Evolutionary conservation across 1,140 invertebrate species (phyloP), one percentile per base, ranked within the genome.

Genomic region (Trypoxylus dichotomus): DNA sequence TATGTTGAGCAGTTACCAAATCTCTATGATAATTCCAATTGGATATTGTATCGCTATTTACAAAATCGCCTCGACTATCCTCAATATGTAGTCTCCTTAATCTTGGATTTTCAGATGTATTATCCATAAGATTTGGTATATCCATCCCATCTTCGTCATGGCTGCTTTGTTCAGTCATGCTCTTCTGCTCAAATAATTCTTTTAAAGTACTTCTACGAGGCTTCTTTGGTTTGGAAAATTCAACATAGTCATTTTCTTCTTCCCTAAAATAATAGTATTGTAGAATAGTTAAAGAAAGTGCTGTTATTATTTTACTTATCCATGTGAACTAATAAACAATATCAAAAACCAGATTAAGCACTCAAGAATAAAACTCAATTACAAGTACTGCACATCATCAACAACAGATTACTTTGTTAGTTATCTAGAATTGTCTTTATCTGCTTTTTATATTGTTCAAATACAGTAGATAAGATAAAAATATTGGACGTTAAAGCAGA

Each of bases 1-100:
- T 74, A 78, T 68, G 79, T 10, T 74, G 72, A 1, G 60, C 60
- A 6, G 60, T 27, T 0, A 27, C 27, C 13, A 68, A 68, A 27
- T 68, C 27, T 25, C 60, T 25, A 8, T 27, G 19, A 25, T 68
- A 68, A 29, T 27, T 19, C 47, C 11, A 68, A 68, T 24, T 29
- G 7, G 60, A 68, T 25, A 13, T 27, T 25, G 11, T 24, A 68
- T 25, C 3, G 10, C 21, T 27, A 29, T n/a, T 19, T 54, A n/a
- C 15, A n/a, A 54, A 54, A 54, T 68, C 60, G 11, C 60, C 60
- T 15, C 11, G 60, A 25, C 6, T 68, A 27, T 68, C 60, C 27
- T 27, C 60, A 27, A 25, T 24, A 68, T 68, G 60, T 68, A 5
- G 21, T 25, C 24, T 13, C 47, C 47, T 58, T 27, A 29, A 15